Evolutionary conservation across 2,797 vertebrate species (phyloP).

Genomic region (Hybognathus amarus): DNA sequence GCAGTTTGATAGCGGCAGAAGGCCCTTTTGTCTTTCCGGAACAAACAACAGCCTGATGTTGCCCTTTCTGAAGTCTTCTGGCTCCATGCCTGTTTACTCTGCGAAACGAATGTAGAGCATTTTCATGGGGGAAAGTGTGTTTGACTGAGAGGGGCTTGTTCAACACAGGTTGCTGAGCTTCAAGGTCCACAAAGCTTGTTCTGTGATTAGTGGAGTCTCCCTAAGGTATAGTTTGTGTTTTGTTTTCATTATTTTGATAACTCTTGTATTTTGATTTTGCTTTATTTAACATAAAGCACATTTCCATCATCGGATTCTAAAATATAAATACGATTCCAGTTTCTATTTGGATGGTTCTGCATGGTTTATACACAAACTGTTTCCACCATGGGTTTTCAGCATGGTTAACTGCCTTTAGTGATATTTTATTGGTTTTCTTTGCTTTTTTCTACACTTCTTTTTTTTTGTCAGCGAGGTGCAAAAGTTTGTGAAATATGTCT

Average conservation of each 20-base stretch:
- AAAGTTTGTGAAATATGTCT: neutral
- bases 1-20: conserved; percentile 79
- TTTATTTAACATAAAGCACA: neutral
- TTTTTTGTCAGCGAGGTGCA: neutral
- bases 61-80: conserved; percentile 66
- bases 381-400: neutral
- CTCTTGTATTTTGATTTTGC: neutral
- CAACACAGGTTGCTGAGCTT: conserved; percentile 22
- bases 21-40: conserved; percentile 78
- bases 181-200: neutral
- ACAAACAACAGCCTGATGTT: conserved; percentile 70
- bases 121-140: conserved; percentile 13
- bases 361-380: neutral
- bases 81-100: conserved; percentile 66
- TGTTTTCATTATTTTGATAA: neutral
- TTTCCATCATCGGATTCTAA: neutral
- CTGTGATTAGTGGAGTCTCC: no score
- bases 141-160: conserved; percentile 16
- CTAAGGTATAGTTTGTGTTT: conserved; percentile 6
- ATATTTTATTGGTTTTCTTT: neutral
- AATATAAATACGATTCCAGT: neutral
- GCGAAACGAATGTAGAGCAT: conserved; percentile 44
- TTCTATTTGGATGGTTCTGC: neutral
- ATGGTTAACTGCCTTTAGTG: no score
- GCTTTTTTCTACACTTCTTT: neutral